Conservation (phyloP, 2,113 vertebrate species). For the Pristiophorus japonicus region DNA sequence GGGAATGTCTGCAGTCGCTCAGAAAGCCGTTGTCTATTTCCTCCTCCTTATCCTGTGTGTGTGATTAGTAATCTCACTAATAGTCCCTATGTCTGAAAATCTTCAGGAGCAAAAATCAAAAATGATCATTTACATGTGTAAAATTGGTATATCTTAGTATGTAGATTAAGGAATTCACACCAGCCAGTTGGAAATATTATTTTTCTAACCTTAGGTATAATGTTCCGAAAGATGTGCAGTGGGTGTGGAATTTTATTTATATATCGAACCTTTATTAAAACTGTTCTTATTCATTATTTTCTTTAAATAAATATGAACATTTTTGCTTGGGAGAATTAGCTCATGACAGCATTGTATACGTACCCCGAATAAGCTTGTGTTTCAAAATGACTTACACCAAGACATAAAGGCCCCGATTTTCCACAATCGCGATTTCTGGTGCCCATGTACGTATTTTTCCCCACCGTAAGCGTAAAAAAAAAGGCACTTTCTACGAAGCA, state of each 20-base stretch:
- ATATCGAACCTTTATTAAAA: neutral
- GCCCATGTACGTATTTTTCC: no score
- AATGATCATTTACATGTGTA: neutral
- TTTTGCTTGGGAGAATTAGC: neutral
- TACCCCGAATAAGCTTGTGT: neutral
- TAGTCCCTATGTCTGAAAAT: neutral
- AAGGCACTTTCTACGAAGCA: no score
- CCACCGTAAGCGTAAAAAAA: no score
- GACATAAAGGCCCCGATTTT: no score
- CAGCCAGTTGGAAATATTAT: neutral
- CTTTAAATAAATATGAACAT: neutral
- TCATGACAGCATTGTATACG: neutral
- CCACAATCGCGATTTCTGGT: no score
- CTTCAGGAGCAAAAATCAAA: neutral
- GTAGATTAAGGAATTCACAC: neutral
- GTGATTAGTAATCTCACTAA: neutral
- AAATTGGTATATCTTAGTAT: neutral
- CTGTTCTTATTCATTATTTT: neutral
- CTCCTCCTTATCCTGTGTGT: neutral
- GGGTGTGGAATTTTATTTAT: neutral
- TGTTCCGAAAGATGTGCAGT: neutral
- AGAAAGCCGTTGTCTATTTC: neutral
- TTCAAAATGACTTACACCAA: neutral
- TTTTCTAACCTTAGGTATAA: neutral
- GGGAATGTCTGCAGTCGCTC: neutral